Conservation (phyloP, 2,888 invertebrate species). For the Cerceris ruficornis region DNA sequence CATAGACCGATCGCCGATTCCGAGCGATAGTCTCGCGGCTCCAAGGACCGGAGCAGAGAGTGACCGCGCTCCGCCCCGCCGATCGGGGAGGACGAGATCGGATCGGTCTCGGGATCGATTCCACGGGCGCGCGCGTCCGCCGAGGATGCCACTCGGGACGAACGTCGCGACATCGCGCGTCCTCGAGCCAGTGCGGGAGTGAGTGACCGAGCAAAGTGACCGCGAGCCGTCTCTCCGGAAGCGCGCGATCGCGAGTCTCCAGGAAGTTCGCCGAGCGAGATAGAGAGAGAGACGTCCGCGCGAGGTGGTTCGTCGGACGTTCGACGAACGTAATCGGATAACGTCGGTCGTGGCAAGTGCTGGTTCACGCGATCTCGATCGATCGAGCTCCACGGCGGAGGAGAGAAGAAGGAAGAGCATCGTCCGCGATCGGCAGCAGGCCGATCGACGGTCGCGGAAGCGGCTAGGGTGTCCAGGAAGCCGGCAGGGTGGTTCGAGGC, state of each 20-base stretch:
- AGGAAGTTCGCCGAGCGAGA: not conserved
- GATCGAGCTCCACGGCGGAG: not conserved
- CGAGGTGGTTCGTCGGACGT: not conserved
- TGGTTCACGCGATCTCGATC: not conserved
- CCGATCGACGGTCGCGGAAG: constrained; percentile 25
- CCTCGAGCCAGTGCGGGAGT: constrained; percentile 50
- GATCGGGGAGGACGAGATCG: too few species aligned
- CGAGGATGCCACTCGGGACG: not conserved
- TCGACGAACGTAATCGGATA: not conserved
- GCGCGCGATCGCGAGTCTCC: too few species aligned
- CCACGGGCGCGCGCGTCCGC: not conserved
- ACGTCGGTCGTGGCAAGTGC: not conserved
- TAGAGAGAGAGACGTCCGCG: not conserved
- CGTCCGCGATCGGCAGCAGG: not conserved
- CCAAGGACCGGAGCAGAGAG: too few species aligned
- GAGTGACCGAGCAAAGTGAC: constrained; percentile 44
- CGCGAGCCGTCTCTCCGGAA: not conserved
- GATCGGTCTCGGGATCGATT: too few species aligned
- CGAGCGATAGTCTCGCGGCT: too few species aligned
- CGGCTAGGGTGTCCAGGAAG: constrained; percentile 43
- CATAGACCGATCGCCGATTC: too few species aligned
- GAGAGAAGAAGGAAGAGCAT: not conserved
- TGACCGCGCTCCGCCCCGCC: too few species aligned
- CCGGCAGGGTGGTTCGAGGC: constrained; percentile 83
- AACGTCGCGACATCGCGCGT: too few species aligned